Evolutionary conservation across 1,140 invertebrate species (phyloP), one percentile per base, ranked within the genome.

Genomic region (Zaprionus camerounensis): DNA sequence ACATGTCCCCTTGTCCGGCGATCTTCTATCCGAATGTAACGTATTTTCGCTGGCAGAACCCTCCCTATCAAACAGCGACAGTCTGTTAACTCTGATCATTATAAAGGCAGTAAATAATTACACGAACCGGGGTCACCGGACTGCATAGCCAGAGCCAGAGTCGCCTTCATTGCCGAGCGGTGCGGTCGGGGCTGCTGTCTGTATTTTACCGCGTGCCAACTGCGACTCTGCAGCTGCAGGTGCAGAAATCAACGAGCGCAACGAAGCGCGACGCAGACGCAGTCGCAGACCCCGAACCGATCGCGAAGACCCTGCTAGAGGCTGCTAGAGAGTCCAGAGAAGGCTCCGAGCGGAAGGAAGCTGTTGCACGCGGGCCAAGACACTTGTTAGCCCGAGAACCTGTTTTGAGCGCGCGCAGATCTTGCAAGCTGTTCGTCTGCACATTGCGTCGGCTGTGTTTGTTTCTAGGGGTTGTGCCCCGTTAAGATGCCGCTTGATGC

Each of bases 341-440:
- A 17, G n/a, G n/a, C n/a, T 3, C n/a, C 2, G 6, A 65, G 69
- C 80, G 67, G 80, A 86, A 84, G 82, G 82, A 84, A 80, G 83
- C 80, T 86, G 83, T 82, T 86, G 83, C 71, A 80, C 71, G 76
- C 83, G 80, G 83, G 77, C 80, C 77, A 80, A 87, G 74, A 87
- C 77, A 87, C 80, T 87, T 87, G 78, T 78, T 63, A 36, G 51
- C 69, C 44, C 3, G 15, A 46, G 38, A 87, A 87, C 83, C 83
- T 83, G 83, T 87, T 83, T 67, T 17, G 5, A 7, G 12, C 31
- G 55, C 46, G 62, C 49, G 51, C 22, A 57, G 65, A 76, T 84
- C 57, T 58, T 56, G 65, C 63, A 85, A 66, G 72, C 66, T 79
- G 82, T 62, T 74, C 17, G 36, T 69, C 49, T 57, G 46, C 62